phyloP scores from a whole-genome alignment of 2,113 vertebrate species.

The Hipposideros armiger region DNA sequence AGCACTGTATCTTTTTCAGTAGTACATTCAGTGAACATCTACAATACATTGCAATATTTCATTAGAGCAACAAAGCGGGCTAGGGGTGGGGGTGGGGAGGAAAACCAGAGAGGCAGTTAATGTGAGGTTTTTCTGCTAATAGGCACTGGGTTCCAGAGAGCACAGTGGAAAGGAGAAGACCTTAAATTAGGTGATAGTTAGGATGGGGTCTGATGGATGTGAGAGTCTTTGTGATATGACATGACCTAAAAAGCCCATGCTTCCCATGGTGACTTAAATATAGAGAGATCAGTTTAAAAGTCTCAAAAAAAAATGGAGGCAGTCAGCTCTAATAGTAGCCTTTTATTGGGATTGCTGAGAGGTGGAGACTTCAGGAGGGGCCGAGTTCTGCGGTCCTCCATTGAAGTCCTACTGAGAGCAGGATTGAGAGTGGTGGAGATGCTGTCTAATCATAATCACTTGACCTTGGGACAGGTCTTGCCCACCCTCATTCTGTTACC shows the following conservation, averaged over 20 bases:
- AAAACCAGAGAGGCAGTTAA: not conserved
- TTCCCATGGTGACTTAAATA: not conserved
- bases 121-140: not conserved
- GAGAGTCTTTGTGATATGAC: not conserved
- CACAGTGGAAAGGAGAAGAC: rapidly evolving
- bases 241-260: not conserved
- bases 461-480: not conserved
- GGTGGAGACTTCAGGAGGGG: rapidly evolving
- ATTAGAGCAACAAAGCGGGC: not conserved
- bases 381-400: not conserved
- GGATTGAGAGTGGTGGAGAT: not conserved
- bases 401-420: not conserved
- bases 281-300: not conserved
- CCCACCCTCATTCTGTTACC: not conserved
- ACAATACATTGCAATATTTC: not conserved
- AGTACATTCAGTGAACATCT: not conserved
- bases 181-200: not conserved
- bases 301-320: not conserved
- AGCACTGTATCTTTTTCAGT: not conserved
- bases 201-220: not conserved
- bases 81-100: too few species aligned
- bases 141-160: not conserved
- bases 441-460: not conserved
- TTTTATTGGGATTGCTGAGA: not conserved
- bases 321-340: not conserved